Evolutionary conservation across 2,888 invertebrate genomes (phyloP).

Genomic region (Caenorhabditis sp.): DNA sequence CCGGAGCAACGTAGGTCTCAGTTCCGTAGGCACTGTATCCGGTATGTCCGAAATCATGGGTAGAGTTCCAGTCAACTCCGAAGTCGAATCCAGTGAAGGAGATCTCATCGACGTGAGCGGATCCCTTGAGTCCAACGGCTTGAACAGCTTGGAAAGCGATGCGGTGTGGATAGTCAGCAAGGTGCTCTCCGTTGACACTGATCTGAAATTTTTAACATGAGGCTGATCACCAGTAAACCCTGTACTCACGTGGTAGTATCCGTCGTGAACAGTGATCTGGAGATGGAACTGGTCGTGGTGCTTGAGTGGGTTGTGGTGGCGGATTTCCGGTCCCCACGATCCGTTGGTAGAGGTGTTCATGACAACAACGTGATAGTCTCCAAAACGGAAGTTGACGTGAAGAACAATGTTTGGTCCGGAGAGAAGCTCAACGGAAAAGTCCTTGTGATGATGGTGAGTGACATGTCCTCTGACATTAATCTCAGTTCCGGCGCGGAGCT

Average conservation of each 20-base stretch:
- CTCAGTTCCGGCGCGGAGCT: slow-evolving; percentile 65
- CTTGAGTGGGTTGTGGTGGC: slow-evolving; percentile 73
- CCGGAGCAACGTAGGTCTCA: slow-evolving; percentile 69
- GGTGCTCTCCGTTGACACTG: slow-evolving; percentile 71
- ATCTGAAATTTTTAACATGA: slow-evolving; percentile 64
- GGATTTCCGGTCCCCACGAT: slow-evolving; percentile 72
- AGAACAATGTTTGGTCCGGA: slow-evolving; percentile 76
- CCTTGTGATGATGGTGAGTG: slow-evolving; percentile 73
- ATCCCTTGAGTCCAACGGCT: slow-evolving; percentile 73
- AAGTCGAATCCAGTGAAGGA: slow-evolving; percentile 74
- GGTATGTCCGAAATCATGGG: slow-evolving; percentile 73
- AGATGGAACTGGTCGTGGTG: slow-evolving; percentile 72
- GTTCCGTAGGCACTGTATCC: slow-evolving; percentile 76
- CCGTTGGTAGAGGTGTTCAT: slow-evolving; percentile 69
- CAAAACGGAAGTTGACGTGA: slow-evolving; percentile 77
- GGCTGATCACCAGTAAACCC: too few relatives aligned
- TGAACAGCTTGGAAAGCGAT: slow-evolving; percentile 72
- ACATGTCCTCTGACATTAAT: slow-evolving; percentile 72
- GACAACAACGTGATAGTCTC: slow-evolving; percentile 68
- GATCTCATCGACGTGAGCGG: slow-evolving; percentile 70
- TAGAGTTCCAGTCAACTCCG: slow-evolving; percentile 57
- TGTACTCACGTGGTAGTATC: slow-evolving; percentile 70
- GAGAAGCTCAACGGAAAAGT: slow-evolving; percentile 75
- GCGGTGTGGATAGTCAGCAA: slow-evolving; percentile 74
- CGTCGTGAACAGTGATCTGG: slow-evolving; percentile 69